phyloP scores from a whole-genome alignment of 1,140 invertebrate species.

The Laodelphax striatellus region DNA sequence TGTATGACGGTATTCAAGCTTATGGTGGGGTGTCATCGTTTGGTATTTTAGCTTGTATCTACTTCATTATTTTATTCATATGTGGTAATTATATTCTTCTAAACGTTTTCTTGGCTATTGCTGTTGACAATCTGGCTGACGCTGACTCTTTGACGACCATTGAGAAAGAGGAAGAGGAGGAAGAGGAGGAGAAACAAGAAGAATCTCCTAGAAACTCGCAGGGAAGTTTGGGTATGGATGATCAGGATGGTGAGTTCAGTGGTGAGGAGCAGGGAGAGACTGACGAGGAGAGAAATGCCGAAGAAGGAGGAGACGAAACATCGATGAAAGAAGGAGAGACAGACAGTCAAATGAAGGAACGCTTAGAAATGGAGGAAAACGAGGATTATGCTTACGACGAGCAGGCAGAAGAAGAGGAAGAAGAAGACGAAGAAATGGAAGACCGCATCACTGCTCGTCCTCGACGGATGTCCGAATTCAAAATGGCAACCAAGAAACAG shows the following conservation, averaged over 20 bases:
- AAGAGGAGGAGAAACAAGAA: slow-evolving; percentile 35
- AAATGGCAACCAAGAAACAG: slow-evolving; percentile 73
- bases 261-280: slow-evolving; percentile 41
- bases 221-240: slow-evolving; percentile 34
- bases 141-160: slow-evolving; percentile 89
- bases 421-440: slow-evolving; percentile 28
- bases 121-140: slow-evolving; percentile 98
- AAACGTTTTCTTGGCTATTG: slow-evolving; percentile 99
- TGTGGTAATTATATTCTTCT: slow-evolving; percentile 98
- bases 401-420: slow-evolving; percentile 33
- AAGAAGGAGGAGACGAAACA: slow-evolving; percentile 29
- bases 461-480: slow-evolving; percentile 67
- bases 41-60: slow-evolving; percentile 87
- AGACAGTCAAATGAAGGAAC: slow-evolving; percentile 29
- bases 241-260: slow-evolving; percentile 38
- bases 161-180: slow-evolving; percentile 75
- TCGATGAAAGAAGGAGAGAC: slow-evolving; percentile 18
- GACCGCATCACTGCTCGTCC: slow-evolving; percentile 35
- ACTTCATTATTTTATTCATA: slow-evolving; percentile 99
- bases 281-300: slow-evolving; percentile 22
- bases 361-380: too few species aligned
- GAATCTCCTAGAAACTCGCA: slow-evolving; percentile 51
- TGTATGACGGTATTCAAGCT: slow-evolving; percentile 95
- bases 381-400: slow-evolving; percentile 30
- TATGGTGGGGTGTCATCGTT: slow-evolving; percentile 83